Evolutionary conservation across 2,797 vertebrate genomes (phyloP).

Genomic region (Sebastes glaucus): DNA sequence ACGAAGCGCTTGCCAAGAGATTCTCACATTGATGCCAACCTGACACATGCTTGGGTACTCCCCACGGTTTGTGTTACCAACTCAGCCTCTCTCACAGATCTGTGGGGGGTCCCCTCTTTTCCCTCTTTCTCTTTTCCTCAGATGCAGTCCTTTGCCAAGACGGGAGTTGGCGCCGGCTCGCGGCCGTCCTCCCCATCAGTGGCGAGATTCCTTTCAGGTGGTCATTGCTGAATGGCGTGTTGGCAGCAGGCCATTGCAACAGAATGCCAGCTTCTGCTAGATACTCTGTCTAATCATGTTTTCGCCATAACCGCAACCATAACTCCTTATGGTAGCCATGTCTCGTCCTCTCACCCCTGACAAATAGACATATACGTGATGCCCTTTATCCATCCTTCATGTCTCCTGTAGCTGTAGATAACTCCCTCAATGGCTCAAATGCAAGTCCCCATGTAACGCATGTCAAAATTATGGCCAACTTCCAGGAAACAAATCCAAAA

Average conservation of each 20-base stretch:
- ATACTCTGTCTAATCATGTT: slow-evolving; percentile 41
- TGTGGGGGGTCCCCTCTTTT: slow-evolving; percentile 73
- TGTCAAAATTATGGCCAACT: slow-evolving; percentile 68
- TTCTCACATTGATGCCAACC: slow-evolving; percentile 87
- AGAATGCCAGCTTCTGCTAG: slow-evolving; percentile 54
- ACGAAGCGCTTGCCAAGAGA: slow-evolving; percentile 84
- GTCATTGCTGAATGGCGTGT: slow-evolving; percentile 57
- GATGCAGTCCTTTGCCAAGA: slow-evolving; percentile 69
- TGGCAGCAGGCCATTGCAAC: slow-evolving; percentile 67
- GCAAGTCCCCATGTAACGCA: slow-evolving; percentile 39
- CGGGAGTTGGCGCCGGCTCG: slow-evolving; percentile 80
- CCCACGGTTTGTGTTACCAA: slow-evolving; percentile 80
- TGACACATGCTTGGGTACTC: slow-evolving; percentile 86
- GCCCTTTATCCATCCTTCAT: slow-evolving; percentile 12
- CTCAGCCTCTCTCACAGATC: slow-evolving; percentile 75
- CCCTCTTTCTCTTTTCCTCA: slow-evolving; percentile 61
- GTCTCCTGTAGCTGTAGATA: slow-evolving; percentile 45
- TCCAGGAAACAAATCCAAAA: slow-evolving; percentile 73
- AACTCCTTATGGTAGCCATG: slow-evolving; percentile 28
- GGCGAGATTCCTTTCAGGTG: slow-evolving; percentile 61
- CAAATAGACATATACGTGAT: slow-evolving; percentile 18
- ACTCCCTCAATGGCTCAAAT: slow-evolving; percentile 53
- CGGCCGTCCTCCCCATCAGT: slow-evolving; percentile 72
- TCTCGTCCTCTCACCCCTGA: slow-evolving; percentile 1
- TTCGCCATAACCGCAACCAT: slow-evolving; percentile 19